Conservation (phyloP, 92 coral and sea anemone genomes). For the Metridium senile region DNA sequence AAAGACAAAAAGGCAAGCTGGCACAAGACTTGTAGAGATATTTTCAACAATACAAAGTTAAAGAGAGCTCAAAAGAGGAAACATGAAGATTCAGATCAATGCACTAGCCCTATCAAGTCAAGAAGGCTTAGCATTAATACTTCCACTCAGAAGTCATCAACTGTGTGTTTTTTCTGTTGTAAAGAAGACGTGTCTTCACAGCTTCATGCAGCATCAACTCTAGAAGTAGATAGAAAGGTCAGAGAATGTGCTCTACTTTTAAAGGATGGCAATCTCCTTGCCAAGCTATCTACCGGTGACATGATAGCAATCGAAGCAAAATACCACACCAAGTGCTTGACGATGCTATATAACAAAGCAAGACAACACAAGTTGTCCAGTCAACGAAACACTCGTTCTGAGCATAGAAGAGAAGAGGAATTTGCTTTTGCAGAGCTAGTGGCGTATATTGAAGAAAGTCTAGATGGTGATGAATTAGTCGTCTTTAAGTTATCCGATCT, state of each 20-base stretch:
- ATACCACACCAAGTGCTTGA: slow-evolving; percentile 45
- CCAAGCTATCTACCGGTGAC: slow-evolving; percentile 41
- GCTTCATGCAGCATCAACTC: slow-evolving; percentile 21
- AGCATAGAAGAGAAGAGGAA: slow-evolving; percentile 3
- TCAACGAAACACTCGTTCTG: neutral
- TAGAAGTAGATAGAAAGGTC: slow-evolving; percentile 14
- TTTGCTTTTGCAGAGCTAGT: slow-evolving; percentile 45
- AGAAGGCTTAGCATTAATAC: slow-evolving; percentile 32
- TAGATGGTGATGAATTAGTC: slow-evolving; percentile 44
- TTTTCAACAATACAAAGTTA: slow-evolving; percentile 39
- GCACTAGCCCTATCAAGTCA: slow-evolving; percentile 41
- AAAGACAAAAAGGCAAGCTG: slow-evolving; percentile 45
- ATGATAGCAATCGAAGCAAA: slow-evolving; percentile 48
- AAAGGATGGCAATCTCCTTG: slow-evolving; percentile 39
- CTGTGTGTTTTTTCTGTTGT: slow-evolving; percentile 19
- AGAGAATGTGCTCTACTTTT: slow-evolving; percentile 29
- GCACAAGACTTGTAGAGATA: slow-evolving; percentile 59
- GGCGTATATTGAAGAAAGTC: slow-evolving; percentile 53
- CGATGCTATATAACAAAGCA: slow-evolving; percentile 33
- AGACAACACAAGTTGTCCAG: slow-evolving; percentile 10
- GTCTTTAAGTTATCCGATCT: slow-evolving; percentile 54
- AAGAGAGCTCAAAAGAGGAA: slow-evolving; percentile 40
- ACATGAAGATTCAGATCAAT: slow-evolving; percentile 4
- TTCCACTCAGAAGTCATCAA: neutral
- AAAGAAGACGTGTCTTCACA: neutral